Evolutionary conservation across 2,888 invertebrate genomes (phyloP), one percentile per base, ranked within the genome.

Genomic region (Pomacea canaliculata): DNA sequence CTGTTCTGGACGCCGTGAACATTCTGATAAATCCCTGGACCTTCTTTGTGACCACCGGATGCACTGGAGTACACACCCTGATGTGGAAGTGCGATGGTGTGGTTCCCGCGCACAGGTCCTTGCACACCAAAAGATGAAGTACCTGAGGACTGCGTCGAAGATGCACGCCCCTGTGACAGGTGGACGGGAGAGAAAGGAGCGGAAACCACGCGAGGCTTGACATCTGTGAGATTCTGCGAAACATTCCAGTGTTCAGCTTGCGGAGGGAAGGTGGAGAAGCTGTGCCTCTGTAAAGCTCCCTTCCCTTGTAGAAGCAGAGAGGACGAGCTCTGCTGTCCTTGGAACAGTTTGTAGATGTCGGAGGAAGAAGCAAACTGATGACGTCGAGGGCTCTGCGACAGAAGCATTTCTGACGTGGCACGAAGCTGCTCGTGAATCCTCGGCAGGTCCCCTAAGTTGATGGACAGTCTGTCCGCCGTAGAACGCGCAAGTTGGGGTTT

Each of bases 291-390:
- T 78, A 63, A 81, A 79, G 62, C 78, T 37, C 68, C 60, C 16
- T 16, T n/a, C 16, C 67, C 71, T n/a, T 66, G 66, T n/a, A 56
- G 48, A 0, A 67, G 69, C 18, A 56, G 51, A 10, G 74, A 46
- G 10, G 82, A 82, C 70, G 79, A 80, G 75, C 82, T 81, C 70
- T 82, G 82, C 71, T 83, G 83, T 49, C 82, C 82, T n/a, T 84
- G 84, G 77, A 87, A 87, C n/a, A 87, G 82, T 80, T 85, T 85
- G 71, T 86, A 82, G 76, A 87, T 87, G 78, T 87, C 87, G 23
- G 83, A 83, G 13, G 87, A 87, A 77, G 86, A 85, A 65, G 87
- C 87, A 77, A 86, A 87, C 71, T 84, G 81, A 76, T 85, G 84
- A 78, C 84, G 79, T 69, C 82, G 83, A 48, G 79, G 82, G 68